These are phyloP conservation scores for Eueremaeus valkanovi DNA, from an alignment of 2,888 invertebrate genomes.

Conservation along the genomic window DNA sequence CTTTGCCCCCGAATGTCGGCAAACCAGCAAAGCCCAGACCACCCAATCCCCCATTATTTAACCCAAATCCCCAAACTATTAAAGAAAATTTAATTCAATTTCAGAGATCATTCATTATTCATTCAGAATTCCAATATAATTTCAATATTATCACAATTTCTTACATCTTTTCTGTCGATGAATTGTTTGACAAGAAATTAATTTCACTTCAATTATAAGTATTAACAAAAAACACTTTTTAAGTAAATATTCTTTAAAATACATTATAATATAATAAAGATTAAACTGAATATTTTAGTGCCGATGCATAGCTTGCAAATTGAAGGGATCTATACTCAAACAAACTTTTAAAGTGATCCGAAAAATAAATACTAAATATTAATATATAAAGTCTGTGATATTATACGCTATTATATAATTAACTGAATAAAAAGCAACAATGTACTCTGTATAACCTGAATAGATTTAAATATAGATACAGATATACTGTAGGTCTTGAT, in stretches of 20 bases:
- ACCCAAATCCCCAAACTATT: slow-evolving; percentile 3
- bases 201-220: neutral
- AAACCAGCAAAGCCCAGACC: neutral
- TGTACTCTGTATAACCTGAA: no score
- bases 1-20: neutral
- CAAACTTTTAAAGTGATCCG: no score
- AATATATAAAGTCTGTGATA: no score
- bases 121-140: neutral
- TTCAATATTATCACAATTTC: neutral
- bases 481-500: neutral
- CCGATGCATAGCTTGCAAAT: no score
- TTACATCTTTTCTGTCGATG: slow-evolving; percentile 27
- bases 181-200: neutral
- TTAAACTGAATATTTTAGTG: no score
- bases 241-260: neutral
- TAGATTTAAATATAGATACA: no score
- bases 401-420: no score
- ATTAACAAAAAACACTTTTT: neutral
- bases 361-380: no score
- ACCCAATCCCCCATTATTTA: slow-evolving; percentile 6
- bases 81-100: neutral
- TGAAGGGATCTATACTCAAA: no score
- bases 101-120: neutral
- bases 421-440: no score
- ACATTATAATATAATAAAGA: no score